Evolutionary conservation across 2,113 vertebrate species (phyloP).

Genomic region (Tichodroma muraria): DNA sequence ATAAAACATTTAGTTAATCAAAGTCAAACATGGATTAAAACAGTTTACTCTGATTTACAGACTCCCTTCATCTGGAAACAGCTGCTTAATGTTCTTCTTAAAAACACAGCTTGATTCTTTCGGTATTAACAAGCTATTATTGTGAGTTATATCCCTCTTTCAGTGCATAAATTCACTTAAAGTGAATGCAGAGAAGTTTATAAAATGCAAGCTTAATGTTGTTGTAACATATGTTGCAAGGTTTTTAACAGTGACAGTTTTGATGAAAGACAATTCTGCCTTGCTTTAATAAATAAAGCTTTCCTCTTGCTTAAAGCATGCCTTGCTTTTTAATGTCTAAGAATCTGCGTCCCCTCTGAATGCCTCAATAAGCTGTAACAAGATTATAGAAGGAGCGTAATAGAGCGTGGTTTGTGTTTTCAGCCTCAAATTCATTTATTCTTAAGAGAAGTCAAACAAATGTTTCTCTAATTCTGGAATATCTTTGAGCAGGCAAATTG

Average conservation of each 20-base stretch:
- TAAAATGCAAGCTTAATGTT: constrained; percentile 71
- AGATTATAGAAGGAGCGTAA: neutral
- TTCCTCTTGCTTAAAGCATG: constrained; percentile 53
- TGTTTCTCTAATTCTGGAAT: neutral
- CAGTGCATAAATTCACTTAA: constrained; percentile 81
- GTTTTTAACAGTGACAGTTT: constrained; percentile 67
- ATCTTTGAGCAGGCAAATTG: neutral
- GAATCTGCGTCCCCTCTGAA: constrained; percentile 20
- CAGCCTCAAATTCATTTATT: neutral
- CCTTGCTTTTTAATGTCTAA: constrained; percentile 38
- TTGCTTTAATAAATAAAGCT: constrained; percentile 64
- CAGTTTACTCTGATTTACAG: constrained; percentile 93
- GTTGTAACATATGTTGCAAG: constrained; percentile 68
- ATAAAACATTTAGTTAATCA: constrained; percentile 90
- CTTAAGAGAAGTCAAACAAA: neutral
- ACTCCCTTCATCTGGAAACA: constrained; percentile 82
- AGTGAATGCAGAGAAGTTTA: constrained; percentile 77
- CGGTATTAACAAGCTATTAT: constrained; percentile 93
- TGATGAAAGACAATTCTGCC: constrained; percentile 66
- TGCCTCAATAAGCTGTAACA: neutral
- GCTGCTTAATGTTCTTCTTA: constrained; percentile 93
- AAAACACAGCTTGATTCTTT: constrained; percentile 87
- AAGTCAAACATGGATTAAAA: constrained; percentile 83
- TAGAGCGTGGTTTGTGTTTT: neutral
- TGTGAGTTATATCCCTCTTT: constrained; percentile 84